Base-by-base conservation (phyloP, 2,888 invertebrate genomes). In the Epinotia demarniana region DNA sequence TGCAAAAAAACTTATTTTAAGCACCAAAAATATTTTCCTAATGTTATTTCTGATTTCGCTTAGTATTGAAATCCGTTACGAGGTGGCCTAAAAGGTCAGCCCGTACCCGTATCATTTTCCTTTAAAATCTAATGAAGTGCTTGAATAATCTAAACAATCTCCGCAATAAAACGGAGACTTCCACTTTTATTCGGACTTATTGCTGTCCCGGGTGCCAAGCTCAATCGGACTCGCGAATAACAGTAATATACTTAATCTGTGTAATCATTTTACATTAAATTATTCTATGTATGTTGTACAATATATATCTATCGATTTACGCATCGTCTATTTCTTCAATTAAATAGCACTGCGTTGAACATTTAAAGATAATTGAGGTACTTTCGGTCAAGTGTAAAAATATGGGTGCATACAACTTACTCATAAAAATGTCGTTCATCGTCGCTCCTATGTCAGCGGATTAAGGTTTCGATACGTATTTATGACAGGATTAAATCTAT, bases 141-240 rank as follows among this genome's bases (percentile, higher is more conserved):
- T 18, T 63, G 69, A 74, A 63, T 69, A 63, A 68, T 63, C 46
- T 63, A 49, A 57, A 73, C 55, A 62, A 62, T 57, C 55, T 27
- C 13, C 43, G 57, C 39, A 68, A 39, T 9, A 39, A 39, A 39
- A 9, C 39, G 39, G 39, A 39, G 53, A 23, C 53, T 33, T 39
- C 60, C 11, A 18, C 61, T 23, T 70, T 71, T 64, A 75, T 75
- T 70, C 39, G 69, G 63, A 75, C 64, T 75, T 70, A 75, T 75
- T 58, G 33, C 43, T 63, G 70, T 75, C 19, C 60, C 6, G 27
- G 18, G 39, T 43, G 75, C 23, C 27, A 27, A n/a, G 43, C n/a
- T 53, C 49, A 58, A 53, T 55, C 39, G 64, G 11, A 16, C 16
- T 19, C 53, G 19, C 2, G 46, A 60, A 43, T 60, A 39, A 58